These are phyloP conservation scores for Darevskia mixta DNA, from an alignment of 2,797 vertebrate species.

Conservation along the genomic window DNA sequence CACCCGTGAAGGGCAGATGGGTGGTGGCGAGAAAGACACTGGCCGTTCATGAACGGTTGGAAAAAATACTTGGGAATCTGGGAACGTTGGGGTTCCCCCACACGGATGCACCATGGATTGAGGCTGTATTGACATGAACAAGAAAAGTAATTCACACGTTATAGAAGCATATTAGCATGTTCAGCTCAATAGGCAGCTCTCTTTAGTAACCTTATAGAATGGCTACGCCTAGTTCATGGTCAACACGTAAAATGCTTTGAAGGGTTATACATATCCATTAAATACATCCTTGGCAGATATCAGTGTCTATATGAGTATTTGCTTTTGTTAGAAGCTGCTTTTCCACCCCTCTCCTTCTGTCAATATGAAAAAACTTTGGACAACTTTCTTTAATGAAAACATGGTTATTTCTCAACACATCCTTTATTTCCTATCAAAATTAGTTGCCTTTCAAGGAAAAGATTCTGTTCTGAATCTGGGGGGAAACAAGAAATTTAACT, in stretches of 20 bases:
- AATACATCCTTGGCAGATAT: conserved; percentile 80
- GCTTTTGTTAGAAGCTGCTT: conserved; percentile 75
- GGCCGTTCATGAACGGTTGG: conserved; percentile 93
- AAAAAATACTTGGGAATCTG: conserved; percentile 92
- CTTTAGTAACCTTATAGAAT: conserved; percentile 78
- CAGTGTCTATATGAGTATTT: conserved; percentile 71
- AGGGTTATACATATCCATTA: conserved; percentile 81
- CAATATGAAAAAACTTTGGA: conserved; percentile 27
- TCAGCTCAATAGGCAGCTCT: conserved; percentile 77
- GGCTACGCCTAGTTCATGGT: conserved; percentile 75
- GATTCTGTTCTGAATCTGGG: background rate
- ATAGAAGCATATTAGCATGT: conserved; percentile 84
- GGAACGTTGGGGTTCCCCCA: conserved; percentile 88
- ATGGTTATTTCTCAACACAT: background rate
- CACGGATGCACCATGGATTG: conserved; percentile 90
- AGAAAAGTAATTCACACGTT: conserved; percentile 91
- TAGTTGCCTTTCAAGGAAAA: background rate
- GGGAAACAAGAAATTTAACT: background rate
- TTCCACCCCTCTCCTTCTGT: conserved; percentile 55
- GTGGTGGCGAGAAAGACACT: conserved; percentile 95
- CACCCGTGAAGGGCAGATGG: conserved; percentile 89
- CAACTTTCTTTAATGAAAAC: background rate
- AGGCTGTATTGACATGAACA: conserved; percentile 95
- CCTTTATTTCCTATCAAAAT: background rate
- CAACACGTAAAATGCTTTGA: conserved; percentile 76